Conservation (phyloP, 2,113 vertebrate species). For the Pelecanoides urinatrix region DNA sequence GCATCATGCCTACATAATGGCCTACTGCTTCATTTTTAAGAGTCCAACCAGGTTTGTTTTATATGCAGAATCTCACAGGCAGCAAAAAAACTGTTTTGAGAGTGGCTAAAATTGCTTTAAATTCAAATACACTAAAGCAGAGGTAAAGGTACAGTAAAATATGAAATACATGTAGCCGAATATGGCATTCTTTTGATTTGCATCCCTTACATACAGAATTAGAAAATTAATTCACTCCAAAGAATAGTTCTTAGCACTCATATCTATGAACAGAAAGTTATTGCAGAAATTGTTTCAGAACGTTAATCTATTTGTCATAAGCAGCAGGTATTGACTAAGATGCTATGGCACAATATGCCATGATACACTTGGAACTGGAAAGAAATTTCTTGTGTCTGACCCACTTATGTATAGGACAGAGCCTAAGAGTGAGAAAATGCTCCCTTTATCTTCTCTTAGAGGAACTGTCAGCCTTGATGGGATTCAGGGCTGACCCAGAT, state of each 20-base stretch:
- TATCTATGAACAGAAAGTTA: not conserved
- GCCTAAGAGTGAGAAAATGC: not conserved
- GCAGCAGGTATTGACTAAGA: not conserved
- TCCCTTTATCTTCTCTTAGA: not conserved
- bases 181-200: not conserved
- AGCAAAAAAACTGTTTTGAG: not conserved
- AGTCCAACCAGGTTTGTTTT: not conserved
- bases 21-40: not conserved
- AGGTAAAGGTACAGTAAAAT: not conserved
- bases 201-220: not conserved
- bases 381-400: not conserved
- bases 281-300: not conserved
- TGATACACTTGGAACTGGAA: not conserved
- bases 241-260: not conserved
- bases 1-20: not conserved
- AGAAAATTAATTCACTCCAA: not conserved
- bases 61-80: not conserved
- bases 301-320: not conserved
- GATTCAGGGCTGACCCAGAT: not conserved
- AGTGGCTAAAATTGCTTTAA: not conserved
- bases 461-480: not conserved
- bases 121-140: not conserved
- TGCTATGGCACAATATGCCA: not conserved
- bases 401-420: not conserved
- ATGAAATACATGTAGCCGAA: not conserved